These are phyloP conservation scores for Liolophura sinensis DNA, from an alignment of 1,140 invertebrate genomes.

Conservation along the genomic window DNA sequence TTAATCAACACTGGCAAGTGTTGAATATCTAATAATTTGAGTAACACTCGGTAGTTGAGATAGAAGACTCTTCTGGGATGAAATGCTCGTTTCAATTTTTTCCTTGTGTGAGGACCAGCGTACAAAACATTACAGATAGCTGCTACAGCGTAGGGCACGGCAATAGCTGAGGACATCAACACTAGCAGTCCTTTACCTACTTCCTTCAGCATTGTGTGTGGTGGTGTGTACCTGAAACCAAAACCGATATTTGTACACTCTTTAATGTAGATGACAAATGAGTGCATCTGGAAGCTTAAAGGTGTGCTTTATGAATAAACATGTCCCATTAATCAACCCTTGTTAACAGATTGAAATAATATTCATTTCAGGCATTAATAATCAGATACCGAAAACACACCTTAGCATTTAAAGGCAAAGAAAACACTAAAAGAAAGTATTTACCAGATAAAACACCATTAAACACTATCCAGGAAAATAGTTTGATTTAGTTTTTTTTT, in stretches of 20 bases:
- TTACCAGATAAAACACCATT: too few relatives aligned
- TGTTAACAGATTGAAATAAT: too few relatives aligned
- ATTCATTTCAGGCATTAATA: too few relatives aligned
- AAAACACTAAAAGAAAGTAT: too few relatives aligned
- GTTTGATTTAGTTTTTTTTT: too few relatives aligned
- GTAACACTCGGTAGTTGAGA: constrained; percentile 44
- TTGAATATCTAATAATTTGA: constrained; percentile 34
- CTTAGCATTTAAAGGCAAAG: too few relatives aligned
- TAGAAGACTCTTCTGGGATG: constrained; percentile 51
- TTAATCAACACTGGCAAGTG: constrained; percentile 38
- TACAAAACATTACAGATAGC: constrained; percentile 45
- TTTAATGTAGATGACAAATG: too few relatives aligned
- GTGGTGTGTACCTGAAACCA: not conserved
- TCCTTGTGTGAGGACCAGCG: constrained; percentile 38
- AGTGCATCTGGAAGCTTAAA: too few relatives aligned
- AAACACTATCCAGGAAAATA: too few relatives aligned
- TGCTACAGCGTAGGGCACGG: constrained; percentile 48
- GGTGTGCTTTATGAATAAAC: too few relatives aligned
- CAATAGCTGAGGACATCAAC: constrained; percentile 28
- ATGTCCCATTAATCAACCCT: too few relatives aligned
- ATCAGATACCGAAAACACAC: too few relatives aligned
- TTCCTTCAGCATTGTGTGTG: constrained; percentile 6
- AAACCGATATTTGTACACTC: not conserved
- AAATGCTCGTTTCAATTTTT: constrained; percentile 30
- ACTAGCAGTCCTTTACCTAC: constrained; percentile 1